Percentiles rank a stretch among this genome's conserved stretches.
These are phyloP conservation scores for Agrochola lota DNA, from an alignment of 2,888 invertebrate species.

Conservation along the genomic window DNA sequence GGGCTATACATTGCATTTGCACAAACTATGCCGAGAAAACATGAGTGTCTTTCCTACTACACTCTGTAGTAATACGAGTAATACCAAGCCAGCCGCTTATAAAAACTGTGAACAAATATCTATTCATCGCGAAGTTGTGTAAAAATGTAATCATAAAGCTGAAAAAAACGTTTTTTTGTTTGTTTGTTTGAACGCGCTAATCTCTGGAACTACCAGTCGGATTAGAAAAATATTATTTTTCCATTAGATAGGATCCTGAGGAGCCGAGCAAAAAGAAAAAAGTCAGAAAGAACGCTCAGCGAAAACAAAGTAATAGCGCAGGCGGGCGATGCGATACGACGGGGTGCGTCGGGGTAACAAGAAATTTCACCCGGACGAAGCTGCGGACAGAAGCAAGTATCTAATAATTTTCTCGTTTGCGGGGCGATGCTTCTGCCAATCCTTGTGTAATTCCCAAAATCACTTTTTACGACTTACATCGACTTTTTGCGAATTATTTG, in stretches of 20 bases:
- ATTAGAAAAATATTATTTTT: no score
- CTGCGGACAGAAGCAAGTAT: not conserved
- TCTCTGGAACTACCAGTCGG: no score
- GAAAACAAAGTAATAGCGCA: no score
- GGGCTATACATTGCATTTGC: not conserved
- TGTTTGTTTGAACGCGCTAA: no score
- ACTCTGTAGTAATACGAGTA: not conserved
- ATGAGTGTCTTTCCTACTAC: not conserved
- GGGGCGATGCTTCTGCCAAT: not conserved
- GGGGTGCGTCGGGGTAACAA: no score
- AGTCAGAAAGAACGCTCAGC: no score
- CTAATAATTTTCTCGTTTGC: not conserved
- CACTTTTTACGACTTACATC: not conserved
- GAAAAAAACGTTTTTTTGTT: no score
- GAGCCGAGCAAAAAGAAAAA: no score
- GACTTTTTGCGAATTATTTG: not conserved
- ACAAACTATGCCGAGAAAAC: not conserved
- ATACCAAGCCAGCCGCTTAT: no score
- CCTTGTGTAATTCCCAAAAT: not conserved
- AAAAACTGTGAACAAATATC: slow-evolving; percentile 4
- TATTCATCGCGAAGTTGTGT: not conserved
- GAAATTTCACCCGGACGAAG: no score
- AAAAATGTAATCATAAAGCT: not conserved
- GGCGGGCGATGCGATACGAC: no score
- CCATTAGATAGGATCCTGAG: no score